These are phyloP conservation scores for Cosmopolites sordidus DNA, from an alignment of 2,888 invertebrate species.

Conservation along the genomic window DNA sequence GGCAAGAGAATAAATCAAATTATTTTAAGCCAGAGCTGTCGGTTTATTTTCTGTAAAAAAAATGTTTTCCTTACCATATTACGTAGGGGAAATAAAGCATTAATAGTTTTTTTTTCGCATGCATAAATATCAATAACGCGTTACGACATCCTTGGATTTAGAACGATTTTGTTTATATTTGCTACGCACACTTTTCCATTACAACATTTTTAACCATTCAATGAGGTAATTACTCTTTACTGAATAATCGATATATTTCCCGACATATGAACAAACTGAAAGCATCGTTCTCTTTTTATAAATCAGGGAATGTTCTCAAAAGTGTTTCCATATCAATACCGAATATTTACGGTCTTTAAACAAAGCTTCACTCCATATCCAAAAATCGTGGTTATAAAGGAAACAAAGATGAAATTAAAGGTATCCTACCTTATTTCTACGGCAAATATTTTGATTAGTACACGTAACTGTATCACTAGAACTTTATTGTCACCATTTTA, in stretches of 20 bases:
- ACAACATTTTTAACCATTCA: background rate
- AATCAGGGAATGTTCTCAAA: no score
- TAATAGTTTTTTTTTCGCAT: background rate
- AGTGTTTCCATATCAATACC: no score
- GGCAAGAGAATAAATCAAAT: no score
- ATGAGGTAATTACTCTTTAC: background rate
- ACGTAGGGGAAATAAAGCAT: no score
- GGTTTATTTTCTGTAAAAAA: no score
- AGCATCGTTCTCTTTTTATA: background rate
- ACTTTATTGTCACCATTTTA: constrained; percentile 50
- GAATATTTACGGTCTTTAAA: no score
- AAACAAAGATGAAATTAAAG: constrained; percentile 10
- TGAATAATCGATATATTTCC: background rate
- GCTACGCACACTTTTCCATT: background rate
- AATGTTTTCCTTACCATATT: no score
- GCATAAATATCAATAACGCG: background rate
- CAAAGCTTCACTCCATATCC: background rate
- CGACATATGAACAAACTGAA: background rate
- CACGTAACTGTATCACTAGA: constrained; percentile 25
- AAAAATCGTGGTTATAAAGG: constrained; percentile 1
- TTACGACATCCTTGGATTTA: background rate
- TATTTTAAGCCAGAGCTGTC: no score
- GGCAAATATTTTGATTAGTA: constrained; percentile 12
- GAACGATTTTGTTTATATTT: constrained; percentile 1
- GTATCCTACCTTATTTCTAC: constrained; percentile 12